Base-by-base conservation (phyloP, 2,797 vertebrate genomes). In the Scolopax bukidnonensis region DNA sequence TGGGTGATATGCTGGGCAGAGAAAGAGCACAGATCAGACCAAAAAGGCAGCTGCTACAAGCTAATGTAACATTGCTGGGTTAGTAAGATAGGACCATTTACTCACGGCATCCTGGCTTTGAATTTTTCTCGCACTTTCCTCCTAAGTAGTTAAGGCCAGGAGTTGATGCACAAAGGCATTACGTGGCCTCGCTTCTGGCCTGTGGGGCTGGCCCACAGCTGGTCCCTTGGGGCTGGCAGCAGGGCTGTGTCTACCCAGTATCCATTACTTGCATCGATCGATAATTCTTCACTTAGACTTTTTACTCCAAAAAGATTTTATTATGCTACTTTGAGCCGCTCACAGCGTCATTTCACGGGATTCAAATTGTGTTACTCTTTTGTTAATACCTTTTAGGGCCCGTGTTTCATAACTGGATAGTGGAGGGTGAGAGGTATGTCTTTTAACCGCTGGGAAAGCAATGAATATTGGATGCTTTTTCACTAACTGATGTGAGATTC, bases 141-240 rank as follows among this genome's bases (percentile, higher is more conserved):
- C 53, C 4, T 4, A 5, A 59, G 4, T 69, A 59, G 60, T 20
- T 54, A 10, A 33, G 54, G 48, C 15, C 67, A 83, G 70, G 21
- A 57, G 54, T 23, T 38, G 18, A 27, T 36, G 63, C 54, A n/a
- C 53, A 68, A 3, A 89, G 40, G 61, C 65, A 12, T 43, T 36
- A 20, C 0, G 0, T 59, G 65, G 74, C 65, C 50, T 30, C 1
- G 0, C 15, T 25, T 17, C 43, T 53, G 0, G 1, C 20, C 64
- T 17, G 16, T 8, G 17, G 68, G 54, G 79, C 83, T 53, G 48
- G 36, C 18, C 36, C 79, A 16, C 57, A 57, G 93, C 85, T 27
- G 45, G 10, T 79, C 67, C 77, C n/a, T 2, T 13, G 6, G n/a
- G 54, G 20, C 10, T 74, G 81, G 2, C 75, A 64, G 45, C 17